These are phyloP conservation scores for Lochmaea crataegi DNA, from an alignment of 2,888 invertebrate genomes.

Conservation along the genomic window DNA sequence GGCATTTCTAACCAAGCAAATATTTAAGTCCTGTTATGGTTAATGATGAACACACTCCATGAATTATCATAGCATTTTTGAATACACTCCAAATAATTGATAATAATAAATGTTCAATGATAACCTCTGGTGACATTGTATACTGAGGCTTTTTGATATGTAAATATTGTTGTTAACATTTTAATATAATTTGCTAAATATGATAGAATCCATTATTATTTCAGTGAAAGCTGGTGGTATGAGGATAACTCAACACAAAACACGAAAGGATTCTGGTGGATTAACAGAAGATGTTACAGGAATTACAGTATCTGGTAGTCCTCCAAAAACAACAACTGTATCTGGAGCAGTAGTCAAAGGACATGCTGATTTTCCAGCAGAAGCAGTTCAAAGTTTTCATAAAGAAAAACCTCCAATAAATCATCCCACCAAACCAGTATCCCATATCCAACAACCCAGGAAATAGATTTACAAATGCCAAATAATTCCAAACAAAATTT, in stretches of 20 bases:
- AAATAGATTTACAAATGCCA: constrained; percentile 69
- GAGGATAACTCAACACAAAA: constrained; percentile 91
- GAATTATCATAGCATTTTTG: no score
- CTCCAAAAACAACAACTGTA: constrained; percentile 81
- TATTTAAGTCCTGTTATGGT: no score
- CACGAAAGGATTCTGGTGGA: constrained; percentile 74
- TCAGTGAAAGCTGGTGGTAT: constrained; percentile 92
- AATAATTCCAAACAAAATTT: constrained; percentile 16
- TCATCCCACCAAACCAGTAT: constrained; percentile 72
- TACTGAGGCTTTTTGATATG: no score
- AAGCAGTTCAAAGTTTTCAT: constrained; percentile 87
- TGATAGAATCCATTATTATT: background rate
- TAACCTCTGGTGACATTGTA: no score
- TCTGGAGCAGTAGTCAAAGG: constrained; percentile 85
- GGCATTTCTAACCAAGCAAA: no score
- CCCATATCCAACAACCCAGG: constrained; percentile 87
- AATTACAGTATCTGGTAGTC: constrained; percentile 79
- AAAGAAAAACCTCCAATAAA: constrained; percentile 80
- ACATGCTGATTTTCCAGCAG: constrained; percentile 88
- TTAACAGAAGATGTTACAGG: constrained; percentile 79
- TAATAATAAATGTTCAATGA: no score
- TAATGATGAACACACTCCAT: no score
- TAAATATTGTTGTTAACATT: no score
- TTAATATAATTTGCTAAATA: no score
- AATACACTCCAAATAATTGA: no score